phyloP scores from a whole-genome alignment of 2,888 invertebrate genomes.

The Odontocerum albicorne region DNA sequence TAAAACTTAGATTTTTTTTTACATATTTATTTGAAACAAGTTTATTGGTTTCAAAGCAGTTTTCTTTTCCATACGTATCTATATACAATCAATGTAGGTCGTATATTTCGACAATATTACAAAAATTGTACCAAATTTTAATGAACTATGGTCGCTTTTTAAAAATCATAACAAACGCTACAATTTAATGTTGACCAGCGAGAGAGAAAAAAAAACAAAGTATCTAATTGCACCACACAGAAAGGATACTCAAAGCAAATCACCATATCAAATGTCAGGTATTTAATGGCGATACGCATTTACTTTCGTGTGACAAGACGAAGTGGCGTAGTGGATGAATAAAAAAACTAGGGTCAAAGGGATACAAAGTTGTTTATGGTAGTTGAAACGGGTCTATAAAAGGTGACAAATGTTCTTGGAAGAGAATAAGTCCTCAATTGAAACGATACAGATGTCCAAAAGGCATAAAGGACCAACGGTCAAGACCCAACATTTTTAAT shows the following conservation, averaged over 20 bases:
- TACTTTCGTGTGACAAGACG: conserved; percentile 17
- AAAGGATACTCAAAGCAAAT: conserved; percentile 25
- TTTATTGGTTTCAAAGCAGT: too few species aligned
- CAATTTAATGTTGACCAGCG: conserved; percentile 21
- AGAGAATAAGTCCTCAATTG: conserved; percentile 1
- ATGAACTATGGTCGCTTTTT: conserved; percentile 3
- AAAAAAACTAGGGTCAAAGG: background rate
- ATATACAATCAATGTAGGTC: too few species aligned
- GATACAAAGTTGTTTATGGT: background rate
- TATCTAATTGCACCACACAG: conserved; percentile 29
- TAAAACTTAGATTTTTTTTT: too few species aligned
- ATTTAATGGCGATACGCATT: conserved; percentile 30
- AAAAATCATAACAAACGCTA: background rate
- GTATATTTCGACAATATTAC: too few species aligned
- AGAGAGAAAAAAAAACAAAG: conserved; percentile 23
- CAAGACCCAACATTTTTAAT: conserved; percentile 21
- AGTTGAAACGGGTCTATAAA: conserved; percentile 5
- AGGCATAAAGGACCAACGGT: conserved; percentile 22
- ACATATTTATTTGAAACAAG: too few species aligned
- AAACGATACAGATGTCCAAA: conserved; percentile 4
- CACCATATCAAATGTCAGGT: conserved; percentile 30
- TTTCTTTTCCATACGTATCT: too few species aligned
- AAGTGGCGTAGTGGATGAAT: background rate
- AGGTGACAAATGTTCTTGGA: conserved; percentile 2
- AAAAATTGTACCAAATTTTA: too few species aligned